A percentile compares a stretch with the other conserved stretches of the same genome.
These are phyloP conservation scores for Chitala chitala DNA, from an alignment of 2,113 vertebrate species.

Conservation along the genomic window DNA sequence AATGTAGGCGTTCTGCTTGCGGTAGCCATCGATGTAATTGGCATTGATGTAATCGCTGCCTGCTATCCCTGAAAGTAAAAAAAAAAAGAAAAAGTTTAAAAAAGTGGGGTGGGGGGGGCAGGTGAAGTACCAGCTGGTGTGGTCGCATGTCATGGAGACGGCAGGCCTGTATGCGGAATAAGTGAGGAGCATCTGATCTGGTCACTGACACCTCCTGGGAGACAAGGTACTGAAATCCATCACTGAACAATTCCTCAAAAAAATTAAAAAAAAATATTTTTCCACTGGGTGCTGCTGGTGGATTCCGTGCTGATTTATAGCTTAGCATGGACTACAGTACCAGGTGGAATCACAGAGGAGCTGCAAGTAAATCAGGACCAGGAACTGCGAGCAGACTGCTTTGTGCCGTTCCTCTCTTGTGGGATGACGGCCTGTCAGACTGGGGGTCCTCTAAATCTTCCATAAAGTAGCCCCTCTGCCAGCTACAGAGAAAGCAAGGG, in stretches of 20 bases:
- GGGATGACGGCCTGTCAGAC: slow-evolving; percentile 33
- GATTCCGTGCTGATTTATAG: slow-evolving; percentile 47
- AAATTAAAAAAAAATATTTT: slow-evolving; percentile 20
- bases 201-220: neutral
- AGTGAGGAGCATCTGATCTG: neutral
- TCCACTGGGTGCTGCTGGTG: neutral
- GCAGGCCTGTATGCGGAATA: neutral
- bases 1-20: slow-evolving; percentile 96
- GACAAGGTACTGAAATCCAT: slow-evolving; percentile 25
- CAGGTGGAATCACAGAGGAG: slow-evolving; percentile 39
- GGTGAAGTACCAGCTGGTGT: neutral
- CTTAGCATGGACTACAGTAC: slow-evolving; percentile 28
- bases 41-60: slow-evolving; percentile 96
- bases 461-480: slow-evolving; percentile 33
- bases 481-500: neutral
- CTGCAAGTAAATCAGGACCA: slow-evolving; percentile 39
- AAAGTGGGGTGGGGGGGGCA: neutral
- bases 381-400: slow-evolving; percentile 21
- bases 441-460: slow-evolving; percentile 42
- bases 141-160: neutral
- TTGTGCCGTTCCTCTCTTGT: slow-evolving; percentile 24
- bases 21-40: slow-evolving; percentile 97
- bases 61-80: slow-evolving; percentile 70
- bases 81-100: slow-evolving; percentile 4
- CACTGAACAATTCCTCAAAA: slow-evolving; percentile 32